Base-by-base conservation (phyloP, 1,140 invertebrate genomes). In the Drosophila insularis region DNA sequence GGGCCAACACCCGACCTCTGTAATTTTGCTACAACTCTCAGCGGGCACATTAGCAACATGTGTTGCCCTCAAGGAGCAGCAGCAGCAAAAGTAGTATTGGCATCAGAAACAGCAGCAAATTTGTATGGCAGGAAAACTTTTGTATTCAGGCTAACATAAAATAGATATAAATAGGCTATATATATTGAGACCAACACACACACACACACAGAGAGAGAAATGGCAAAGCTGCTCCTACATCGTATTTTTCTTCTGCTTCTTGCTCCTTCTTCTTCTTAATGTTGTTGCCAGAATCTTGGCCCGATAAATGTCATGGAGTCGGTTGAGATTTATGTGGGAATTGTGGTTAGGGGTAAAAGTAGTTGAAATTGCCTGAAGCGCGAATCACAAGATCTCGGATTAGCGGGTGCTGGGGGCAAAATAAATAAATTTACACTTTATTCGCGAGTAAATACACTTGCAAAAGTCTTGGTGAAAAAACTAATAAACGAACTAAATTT, bases 1-100 rank as follows among this genome's bases (percentile, higher is more conserved):
- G 43, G 43, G 43, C 17, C 17, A 50, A 21, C 43, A 50, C 43
- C 43, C 78, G 78, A 86, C 81, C 81, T 87, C 82, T 82, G 78
- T 86, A 87, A 86, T 86, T 86, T 74, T 75, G 72, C 75, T 81
- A 87, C 82, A 87, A 86, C 61, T 81, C 81, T 86, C 81, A 79
- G 71, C 66, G 81, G 81, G 69, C 81, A 81, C 81, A 86, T 86
- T 86, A 86, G 81, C 81, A 86, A 86, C 81, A 86, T 86, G 82
- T 86, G 81, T 86, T 87, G 82, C 79, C 81, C 82, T 82, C 64
- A 55, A 80, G 73, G 68, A 69, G 46, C 39, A 74, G 70, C 62
- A 72, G 53, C 60, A 62, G 11, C 31, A 70, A 10, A 39, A 68
- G 60, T 31, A 67, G 37, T 14, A 31, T 11, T 35, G 63, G 10